These are phyloP conservation scores for Eubasilissa splendida DNA, from an alignment of 2,888 invertebrate genomes.

Conservation along the genomic window DNA sequence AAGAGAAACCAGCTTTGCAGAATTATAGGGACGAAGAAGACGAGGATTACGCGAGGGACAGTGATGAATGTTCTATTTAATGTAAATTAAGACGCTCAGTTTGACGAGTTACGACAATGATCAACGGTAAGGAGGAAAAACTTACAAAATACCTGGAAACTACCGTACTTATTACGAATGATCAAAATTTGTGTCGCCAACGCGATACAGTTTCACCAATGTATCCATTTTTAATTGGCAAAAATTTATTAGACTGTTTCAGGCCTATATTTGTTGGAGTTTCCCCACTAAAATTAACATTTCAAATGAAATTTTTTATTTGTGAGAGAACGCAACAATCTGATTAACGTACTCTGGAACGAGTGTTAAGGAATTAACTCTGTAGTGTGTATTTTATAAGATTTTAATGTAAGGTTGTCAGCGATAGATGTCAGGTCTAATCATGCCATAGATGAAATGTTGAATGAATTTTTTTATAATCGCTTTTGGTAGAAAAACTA, in stretches of 20 bases:
- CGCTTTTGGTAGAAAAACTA: constrained; percentile 32
- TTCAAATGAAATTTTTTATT: not conserved
- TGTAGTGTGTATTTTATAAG: constrained; percentile 18
- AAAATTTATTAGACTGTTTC: too few relatives aligned
- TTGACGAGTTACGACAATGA: too few relatives aligned
- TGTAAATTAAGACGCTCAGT: too few relatives aligned
- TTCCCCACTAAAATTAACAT: not conserved
- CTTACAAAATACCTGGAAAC: too few relatives aligned
- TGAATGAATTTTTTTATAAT: constrained; percentile 33
- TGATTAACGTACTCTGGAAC: constrained; percentile 16
- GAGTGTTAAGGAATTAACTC: constrained; percentile 13
- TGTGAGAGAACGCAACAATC: constrained; percentile 31
- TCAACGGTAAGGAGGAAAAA: too few relatives aligned
- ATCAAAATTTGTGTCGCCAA: too few relatives aligned
- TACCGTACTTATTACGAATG: too few relatives aligned
- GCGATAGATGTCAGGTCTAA: constrained; percentile 33
- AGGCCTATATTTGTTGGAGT: not conserved
- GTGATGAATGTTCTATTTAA: constrained; percentile 78
- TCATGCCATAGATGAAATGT: constrained; percentile 37
- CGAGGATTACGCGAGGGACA: constrained; percentile 73
- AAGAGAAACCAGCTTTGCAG: constrained; percentile 63
- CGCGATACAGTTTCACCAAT: too few relatives aligned
- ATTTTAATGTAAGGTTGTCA: constrained; percentile 11
- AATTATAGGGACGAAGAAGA: constrained; percentile 67
- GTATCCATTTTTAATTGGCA: too few relatives aligned